A percentile compares a stretch with the other conserved stretches of the same genome.
Evolutionary conservation across 2,888 invertebrate species (phyloP).

Genomic region (Zygaena filipendulae): DNA sequence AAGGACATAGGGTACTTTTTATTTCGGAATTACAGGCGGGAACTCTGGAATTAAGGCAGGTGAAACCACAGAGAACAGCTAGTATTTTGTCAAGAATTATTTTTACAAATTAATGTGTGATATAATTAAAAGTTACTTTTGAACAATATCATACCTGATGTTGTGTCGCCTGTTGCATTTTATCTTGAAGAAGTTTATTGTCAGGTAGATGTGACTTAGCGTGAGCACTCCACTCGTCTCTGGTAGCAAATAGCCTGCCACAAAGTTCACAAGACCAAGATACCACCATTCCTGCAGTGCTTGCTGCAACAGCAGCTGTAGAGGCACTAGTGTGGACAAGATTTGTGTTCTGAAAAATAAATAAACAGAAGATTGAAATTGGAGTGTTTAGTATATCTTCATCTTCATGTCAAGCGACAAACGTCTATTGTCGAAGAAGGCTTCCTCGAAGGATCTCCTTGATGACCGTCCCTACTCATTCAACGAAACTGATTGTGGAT

Average conservation of each 20-base stretch:
- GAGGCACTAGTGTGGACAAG: conserved; percentile 60
- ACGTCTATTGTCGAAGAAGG: no score
- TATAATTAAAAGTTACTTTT: no score
- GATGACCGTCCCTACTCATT: no score
- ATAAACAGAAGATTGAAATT: conserved; percentile 4
- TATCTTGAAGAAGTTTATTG: conserved; percentile 53
- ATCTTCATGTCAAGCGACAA: no score
- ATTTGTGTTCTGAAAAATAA: conserved; percentile 46
- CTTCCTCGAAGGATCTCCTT: no score
- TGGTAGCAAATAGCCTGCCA: conserved; percentile 75
- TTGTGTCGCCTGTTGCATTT: conserved; percentile 56
- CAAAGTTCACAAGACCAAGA: conserved; percentile 83
- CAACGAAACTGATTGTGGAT: no score
- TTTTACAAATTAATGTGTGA: no score
- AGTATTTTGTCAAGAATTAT: no score
- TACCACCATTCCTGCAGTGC: conserved; percentile 65
- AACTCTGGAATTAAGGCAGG: no score
- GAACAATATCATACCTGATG: conserved; percentile 37
- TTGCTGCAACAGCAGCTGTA: conserved; percentile 52
- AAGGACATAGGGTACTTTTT: background rate
- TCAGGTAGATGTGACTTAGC: conserved; percentile 77
- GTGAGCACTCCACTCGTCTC: conserved; percentile 82
- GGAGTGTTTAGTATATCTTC: background rate
- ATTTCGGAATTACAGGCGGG: background rate
- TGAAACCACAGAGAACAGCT: no score